phyloP scores from a whole-genome alignment of 2,888 invertebrate genomes.

The Dryomyza anilis region DNA sequence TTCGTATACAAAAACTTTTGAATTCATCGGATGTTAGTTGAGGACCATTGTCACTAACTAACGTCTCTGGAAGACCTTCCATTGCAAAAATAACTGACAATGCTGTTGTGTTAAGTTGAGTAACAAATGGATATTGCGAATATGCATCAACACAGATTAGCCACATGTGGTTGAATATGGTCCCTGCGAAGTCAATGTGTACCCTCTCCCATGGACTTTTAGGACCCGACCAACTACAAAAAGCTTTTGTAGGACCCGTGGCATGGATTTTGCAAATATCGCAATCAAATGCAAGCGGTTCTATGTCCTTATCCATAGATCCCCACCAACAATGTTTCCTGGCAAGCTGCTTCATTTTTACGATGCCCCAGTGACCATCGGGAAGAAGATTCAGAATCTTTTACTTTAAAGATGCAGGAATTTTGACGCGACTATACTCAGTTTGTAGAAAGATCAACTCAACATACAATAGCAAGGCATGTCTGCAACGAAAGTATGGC shows the following conservation, averaged over 20 bases:
- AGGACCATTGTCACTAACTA: conserved; percentile 40
- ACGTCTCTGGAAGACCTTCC: conserved; percentile 37
- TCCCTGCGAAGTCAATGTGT: conserved; percentile 60
- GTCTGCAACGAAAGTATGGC: no score
- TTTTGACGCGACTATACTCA: conserved; percentile 18
- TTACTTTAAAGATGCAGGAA: conserved; percentile 12
- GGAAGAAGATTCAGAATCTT: conserved; percentile 20
- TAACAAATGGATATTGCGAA: conserved; percentile 28
- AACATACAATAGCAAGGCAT: conserved; percentile 17
- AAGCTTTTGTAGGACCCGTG: conserved; percentile 21
- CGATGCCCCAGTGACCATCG: conserved; percentile 27
- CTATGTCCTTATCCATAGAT: conserved; percentile 25
- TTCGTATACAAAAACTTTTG: conserved; percentile 33
- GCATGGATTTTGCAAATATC: conserved; percentile 26
- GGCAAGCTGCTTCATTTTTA: conserved; percentile 28
- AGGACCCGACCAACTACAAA: conserved; percentile 36
- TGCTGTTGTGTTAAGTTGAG: conserved; percentile 11
- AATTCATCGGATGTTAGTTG: conserved; percentile 36
- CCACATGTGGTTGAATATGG: conserved; percentile 39
- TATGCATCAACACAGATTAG: conserved; percentile 33
- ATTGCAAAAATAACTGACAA: conserved; percentile 35
- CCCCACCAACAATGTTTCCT: conserved; percentile 26
- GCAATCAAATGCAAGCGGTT: conserved; percentile 8
- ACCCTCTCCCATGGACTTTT: conserved; percentile 50
- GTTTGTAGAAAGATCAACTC: conserved; percentile 24